Conservation (phyloP, 2,888 invertebrate genomes). For the Magallana nippona region DNA sequence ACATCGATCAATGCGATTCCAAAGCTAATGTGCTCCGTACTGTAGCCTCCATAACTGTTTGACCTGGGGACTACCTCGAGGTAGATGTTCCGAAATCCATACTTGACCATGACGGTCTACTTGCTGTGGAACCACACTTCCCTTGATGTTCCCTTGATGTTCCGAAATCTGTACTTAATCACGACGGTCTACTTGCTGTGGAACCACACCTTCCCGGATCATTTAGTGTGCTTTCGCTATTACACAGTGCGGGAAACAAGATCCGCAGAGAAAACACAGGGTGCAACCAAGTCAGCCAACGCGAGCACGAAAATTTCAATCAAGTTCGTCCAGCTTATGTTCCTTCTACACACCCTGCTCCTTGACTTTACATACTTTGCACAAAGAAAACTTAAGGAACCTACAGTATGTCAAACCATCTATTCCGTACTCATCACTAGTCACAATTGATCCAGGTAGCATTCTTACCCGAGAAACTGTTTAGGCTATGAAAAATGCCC, state of each 20-base stretch:
- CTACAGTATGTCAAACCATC: conserved; percentile 33
- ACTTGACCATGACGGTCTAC: conserved; percentile 11
- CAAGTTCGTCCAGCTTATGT: neutral
- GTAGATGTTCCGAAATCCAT: conserved; percentile 42
- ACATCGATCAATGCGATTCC: too few relatives aligned
- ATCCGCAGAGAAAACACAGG: conserved; percentile 48
- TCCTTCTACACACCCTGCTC: neutral
- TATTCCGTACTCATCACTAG: too few relatives aligned
- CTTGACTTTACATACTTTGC: neutral
- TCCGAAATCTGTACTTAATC: conserved; percentile 31
- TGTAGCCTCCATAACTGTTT: conserved; percentile 23
- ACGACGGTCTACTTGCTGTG: conserved; percentile 44
- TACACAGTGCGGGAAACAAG: conserved; percentile 42
- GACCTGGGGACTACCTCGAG: conserved; percentile 54
- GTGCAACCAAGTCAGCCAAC: conserved; percentile 38
- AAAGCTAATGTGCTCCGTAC: conserved; percentile 38
- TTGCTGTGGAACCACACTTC: conserved; percentile 50
- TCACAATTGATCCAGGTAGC: too few relatives aligned
- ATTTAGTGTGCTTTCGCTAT: too few relatives aligned
- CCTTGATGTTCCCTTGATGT: too few relatives aligned
- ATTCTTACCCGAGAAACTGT: neutral
- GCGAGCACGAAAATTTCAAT: conserved; percentile 37
- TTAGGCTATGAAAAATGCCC: conserved; percentile 38
- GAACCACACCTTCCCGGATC: conserved; percentile 35
- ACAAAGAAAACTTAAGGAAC: neutral